Percentiles rank a stretch among this genome's conserved stretches.
Conservation (phyloP, 2,797 vertebrate species). For the Pseudochirops cupreus region DNA sequence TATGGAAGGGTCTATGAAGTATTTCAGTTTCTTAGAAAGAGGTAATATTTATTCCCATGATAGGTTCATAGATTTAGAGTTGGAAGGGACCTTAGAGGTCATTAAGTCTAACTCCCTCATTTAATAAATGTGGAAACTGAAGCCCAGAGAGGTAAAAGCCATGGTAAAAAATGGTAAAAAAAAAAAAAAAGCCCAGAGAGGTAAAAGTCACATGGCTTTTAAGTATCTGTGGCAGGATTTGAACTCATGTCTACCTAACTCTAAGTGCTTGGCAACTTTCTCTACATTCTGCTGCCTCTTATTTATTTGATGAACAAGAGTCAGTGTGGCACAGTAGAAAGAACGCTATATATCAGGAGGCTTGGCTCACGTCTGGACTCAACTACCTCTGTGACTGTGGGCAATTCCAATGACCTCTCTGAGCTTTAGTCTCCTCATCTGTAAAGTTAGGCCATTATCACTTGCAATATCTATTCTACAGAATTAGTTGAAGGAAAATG, state of each 20-base stretch:
- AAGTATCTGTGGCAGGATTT: too few relatives aligned
- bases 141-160: neutral
- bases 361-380: neutral
- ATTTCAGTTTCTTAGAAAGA: too few relatives aligned
- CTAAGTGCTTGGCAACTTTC: too few relatives aligned
- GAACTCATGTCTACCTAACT: too few relatives aligned
- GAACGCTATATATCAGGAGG: neutral
- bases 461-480: neutral
- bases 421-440: neutral
- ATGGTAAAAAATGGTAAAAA: too few relatives aligned
- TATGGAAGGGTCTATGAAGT: too few relatives aligned
- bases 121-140: neutral
- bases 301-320: too few relatives aligned
- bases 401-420: neutral
- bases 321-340: neutral
- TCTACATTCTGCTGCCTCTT: too few relatives aligned
- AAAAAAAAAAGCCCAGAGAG: too few relatives aligned
- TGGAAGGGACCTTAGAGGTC: too few relatives aligned
- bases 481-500: neutral
- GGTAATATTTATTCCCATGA: too few relatives aligned
- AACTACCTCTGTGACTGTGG: neutral
- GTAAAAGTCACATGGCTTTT: neutral
- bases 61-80: too few relatives aligned
- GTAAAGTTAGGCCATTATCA: neutral
- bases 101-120: neutral